Percentiles rank a stretch among this genome's conserved stretches.
Conservation (phyloP, 2,113 vertebrate species). For the Thunnus thynnus region DNA sequence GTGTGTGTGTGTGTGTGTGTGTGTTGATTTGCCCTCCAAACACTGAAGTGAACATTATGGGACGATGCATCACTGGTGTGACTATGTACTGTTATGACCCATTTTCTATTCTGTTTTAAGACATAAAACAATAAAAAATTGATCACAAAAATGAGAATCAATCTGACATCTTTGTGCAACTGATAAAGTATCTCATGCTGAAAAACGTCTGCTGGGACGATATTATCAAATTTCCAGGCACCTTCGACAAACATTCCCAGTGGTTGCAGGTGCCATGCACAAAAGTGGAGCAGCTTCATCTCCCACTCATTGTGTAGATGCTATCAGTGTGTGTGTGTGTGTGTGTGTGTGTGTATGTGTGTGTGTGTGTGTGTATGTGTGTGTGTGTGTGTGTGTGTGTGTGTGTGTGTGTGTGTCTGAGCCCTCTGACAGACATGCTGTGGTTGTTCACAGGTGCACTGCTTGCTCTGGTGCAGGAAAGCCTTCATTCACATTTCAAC, state of each 20-base stretch:
- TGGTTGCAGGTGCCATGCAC: conserved; percentile 40
- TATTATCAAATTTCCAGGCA: conserved; percentile 19
- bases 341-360: conserved; percentile 31
- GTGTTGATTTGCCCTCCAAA: no score
- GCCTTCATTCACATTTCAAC: conserved; percentile 3
- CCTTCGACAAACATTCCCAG: conserved; percentile 25
- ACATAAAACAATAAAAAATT: no score
- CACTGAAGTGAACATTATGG: no score
- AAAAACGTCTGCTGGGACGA: conserved; percentile 21
- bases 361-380: conserved; percentile 4
- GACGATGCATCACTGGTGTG: no score
- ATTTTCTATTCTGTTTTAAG: no score
- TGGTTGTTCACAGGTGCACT: no score
- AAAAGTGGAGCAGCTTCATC: conserved; percentile 38
- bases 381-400: conserved; percentile 36
- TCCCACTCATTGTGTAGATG: conserved; percentile 27
- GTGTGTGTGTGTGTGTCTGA: not conserved
- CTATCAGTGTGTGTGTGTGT: conserved; percentile 33
- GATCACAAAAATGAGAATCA: no score
- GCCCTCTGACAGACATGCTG: no score
- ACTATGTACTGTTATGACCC: no score
- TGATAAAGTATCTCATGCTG: not conserved
- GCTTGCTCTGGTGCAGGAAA: conserved; percentile 39
- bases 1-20: no score
- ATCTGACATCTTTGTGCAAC: not conserved